Base-by-base conservation (phyloP, 2,113 vertebrate species). In the Chaenogobius annularis region DNA sequence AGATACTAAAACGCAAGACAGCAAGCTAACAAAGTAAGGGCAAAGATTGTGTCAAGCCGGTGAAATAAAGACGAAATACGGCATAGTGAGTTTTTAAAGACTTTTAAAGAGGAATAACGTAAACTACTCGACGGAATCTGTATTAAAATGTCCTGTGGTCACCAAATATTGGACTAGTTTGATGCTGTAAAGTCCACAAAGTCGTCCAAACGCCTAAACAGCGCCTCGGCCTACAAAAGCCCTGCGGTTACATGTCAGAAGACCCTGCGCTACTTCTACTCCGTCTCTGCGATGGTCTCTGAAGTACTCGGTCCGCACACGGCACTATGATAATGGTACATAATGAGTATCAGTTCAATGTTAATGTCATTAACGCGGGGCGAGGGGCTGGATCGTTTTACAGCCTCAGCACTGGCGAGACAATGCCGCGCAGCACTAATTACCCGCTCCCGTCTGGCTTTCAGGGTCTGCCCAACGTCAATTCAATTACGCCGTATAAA, bases 401-500 rank as follows among this genome's bases (percentile, higher is more conserved):
- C 89, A 88, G 80, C 85, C 83, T 84, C 74, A 79, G 82, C 80
- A 73, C 79, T 81, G 86, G 77, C 68, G 71, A 82, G 83, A 83
- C 82, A 85, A 85, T 81, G 88, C 88, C 72, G 82, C 74, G 74
- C 54, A 72, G 76, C 79, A 64, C 83, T 93, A 93, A 93, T 93
- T 91, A 93, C 89, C 87, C 20, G 69, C 85, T 80, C 86, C 87
- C 82, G 75, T 86, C 83, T 83, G 80, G 77, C 83, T 88, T 89
- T 89, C 83, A 79, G 70, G 85, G 85, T 87, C 83, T 88, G 72
- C 61, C 83, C 72, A 70, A 85, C 71, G 88, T 88, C 81, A 81
- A 90, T 91, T 87, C 79, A 86, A 90, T 92, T 92, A 91, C 88
- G 86, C 81, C 79, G 26, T 74, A 85, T 82, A 85, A 84, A 75